Evolutionary conservation across 2,797 vertebrate genomes (phyloP).

Genomic region (Erethizon dorsatum): DNA sequence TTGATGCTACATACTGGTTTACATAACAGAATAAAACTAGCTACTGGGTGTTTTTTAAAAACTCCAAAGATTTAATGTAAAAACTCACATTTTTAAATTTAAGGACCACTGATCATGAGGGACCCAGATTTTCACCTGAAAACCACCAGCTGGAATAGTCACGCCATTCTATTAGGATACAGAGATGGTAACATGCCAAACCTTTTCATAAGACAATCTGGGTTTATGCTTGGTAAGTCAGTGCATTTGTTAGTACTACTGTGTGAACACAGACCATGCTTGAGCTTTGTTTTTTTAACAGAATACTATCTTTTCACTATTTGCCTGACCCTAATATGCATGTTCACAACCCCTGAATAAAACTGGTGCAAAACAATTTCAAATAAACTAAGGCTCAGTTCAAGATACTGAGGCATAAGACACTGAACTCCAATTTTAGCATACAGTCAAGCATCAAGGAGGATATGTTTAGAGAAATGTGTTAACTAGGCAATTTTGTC

Average conservation of each 20-base stretch:
- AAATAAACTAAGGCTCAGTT: not conserved
- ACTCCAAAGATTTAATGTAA: not conserved
- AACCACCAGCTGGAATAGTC: constrained; percentile 41
- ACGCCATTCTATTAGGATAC: constrained; percentile 6
- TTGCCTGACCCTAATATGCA: not conserved
- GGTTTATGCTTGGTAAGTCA: not conserved
- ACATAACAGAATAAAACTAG: not conserved
- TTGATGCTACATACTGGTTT: constrained; percentile 16
- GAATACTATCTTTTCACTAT: not conserved
- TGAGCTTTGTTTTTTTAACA: not conserved
- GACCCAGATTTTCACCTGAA: constrained; percentile 58
- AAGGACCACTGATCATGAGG: not conserved
- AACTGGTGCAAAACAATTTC: not conserved
- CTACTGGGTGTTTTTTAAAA: constrained; percentile 8
- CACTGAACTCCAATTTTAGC: not conserved
- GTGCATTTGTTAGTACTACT: not conserved
- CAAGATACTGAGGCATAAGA: not conserved
- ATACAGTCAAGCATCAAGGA: not conserved
- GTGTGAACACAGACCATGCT: not conserved
- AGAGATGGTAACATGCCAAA: constrained; percentile 18
- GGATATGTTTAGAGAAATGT: not conserved
- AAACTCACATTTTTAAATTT: not conserved
- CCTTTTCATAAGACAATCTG: constrained; percentile 1
- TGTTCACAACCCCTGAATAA: not conserved
- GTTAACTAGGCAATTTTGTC: not conserved